Conservation (phyloP, 1,140 invertebrate species). For the Thalassaphorura encarpata region DNA sequence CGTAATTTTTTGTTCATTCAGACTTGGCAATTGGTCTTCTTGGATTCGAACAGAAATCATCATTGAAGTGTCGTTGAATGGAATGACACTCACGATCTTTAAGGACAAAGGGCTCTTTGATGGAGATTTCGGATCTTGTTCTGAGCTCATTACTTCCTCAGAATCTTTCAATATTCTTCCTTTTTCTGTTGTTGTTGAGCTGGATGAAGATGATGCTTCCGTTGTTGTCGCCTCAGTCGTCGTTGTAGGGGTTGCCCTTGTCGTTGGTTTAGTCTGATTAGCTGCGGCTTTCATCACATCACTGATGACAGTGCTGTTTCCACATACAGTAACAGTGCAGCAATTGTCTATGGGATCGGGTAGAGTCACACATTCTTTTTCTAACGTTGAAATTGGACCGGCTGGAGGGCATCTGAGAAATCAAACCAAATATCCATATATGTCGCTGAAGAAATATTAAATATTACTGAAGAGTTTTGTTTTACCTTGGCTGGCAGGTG, state of each 20-base stretch:
- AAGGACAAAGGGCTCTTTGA: neutral
- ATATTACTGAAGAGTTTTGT: neutral
- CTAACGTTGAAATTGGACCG: constrained; percentile 36
- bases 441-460: no score
- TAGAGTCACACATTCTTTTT: constrained; percentile 58
- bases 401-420: constrained; percentile 45
- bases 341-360: constrained; percentile 66
- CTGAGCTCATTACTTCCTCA: no score
- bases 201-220: neutral
- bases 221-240: neutral
- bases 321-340: constrained; percentile 53
- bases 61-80: constrained; percentile 27
- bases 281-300: constrained; percentile 29
- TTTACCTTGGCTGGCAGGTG: constrained; percentile 56
- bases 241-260: neutral
- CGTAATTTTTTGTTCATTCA: constrained; percentile 12
- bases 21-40: constrained; percentile 16
- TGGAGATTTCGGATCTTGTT: no score
- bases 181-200: neutral
- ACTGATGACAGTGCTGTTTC: constrained; percentile 21
- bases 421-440: no score
- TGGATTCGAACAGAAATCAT: constrained; percentile 19
- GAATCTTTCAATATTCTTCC: no score
- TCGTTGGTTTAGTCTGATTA: neutral
- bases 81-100: constrained; percentile 15